Base-by-base conservation (phyloP, 1,140 invertebrate species). In the Trichonephila clavipes region DNA sequence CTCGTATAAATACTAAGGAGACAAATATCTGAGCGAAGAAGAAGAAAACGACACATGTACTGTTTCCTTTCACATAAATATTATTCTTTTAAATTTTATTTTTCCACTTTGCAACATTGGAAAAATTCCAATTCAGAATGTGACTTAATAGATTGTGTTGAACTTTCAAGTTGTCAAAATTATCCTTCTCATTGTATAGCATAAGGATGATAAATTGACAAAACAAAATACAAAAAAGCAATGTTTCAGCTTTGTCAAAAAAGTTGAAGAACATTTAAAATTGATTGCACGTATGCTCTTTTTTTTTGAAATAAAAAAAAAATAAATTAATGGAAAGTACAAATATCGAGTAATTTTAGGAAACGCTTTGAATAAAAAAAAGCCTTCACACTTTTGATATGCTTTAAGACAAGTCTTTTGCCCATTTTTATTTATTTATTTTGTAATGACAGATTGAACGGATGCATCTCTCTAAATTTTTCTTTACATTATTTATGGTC, bases 81-180 rank as follows among this genome's bases (percentile, higher is more conserved):
- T n/a, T 69, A 69, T 24, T 6, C 12, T 64, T 64, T 64, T 64
- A 64, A 64, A 64, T 19, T 18, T 19, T 21, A 64, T 64, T 64
- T 64, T 64, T 69, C n/a, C n/a, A 0, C 3, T n/a, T 69, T 69
- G 21, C n/a, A 69, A 69, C 66, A 69, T 69, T 69, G 66, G 66
- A 69, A 69, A 69, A 69, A 69, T 21, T 69, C 66, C 66, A 69
- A 69, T 28, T 24, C 21, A 69, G 66, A 69, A 69, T 69, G 2
- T 69, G 66, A 24, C 66, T 69, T 69, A 69, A 69, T 69, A 69
- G n/a, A 69, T 69, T 12, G 66, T 69, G n/a, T 69, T 69, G n/a
- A n/a, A 69, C 66, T 69, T 69, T 69, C n/a, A 69, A 69, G 24
- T 21, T 69, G 66, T 24, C 66, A 69, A 69, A 69, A 69, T 69